Base-by-base conservation (phyloP, 2,888 invertebrate species). In the Leptinotarsa haldemani region DNA sequence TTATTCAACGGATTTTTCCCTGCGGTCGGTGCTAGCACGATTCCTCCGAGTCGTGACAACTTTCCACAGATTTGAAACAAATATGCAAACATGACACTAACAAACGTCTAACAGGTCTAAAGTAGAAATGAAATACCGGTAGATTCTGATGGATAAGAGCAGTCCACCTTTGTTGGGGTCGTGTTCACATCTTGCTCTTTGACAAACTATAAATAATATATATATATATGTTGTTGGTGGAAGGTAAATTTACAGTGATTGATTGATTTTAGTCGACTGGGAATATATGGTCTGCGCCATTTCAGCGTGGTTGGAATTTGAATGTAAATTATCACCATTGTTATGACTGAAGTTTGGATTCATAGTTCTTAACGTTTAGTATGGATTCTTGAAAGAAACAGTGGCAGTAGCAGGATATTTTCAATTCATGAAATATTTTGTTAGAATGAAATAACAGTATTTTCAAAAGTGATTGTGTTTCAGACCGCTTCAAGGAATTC, bases 201-300 rank as follows among this genome's bases (percentile, higher is more conserved):
- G 61, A 61, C 61, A 61, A 61, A 40, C 61, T 61, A 61, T 61
- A 40, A 61, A 61, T 61, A 61, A 61, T 61, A 30, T 61, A 25
- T 25, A 4, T 25, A 4, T 25, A 25, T 7, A 30, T 13, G 40
- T 61, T 61, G 61, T 61, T 61, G n/a, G 40, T 61, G 40, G 30
- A 40, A 40, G 61, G 40, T 61, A 30, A 61, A 67, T 40, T 68
- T 2, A 56, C 56, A 68, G 18, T 68, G 58, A 68, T 16, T 68
- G 68, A 68, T 68, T 46, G 68, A 68, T 68, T 58, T 68, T 20
- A 58, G 53, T 58, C 2, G 5, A n/a, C 16, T 61, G 25, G 40
- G n/a, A 40, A 61, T 61, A 30, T 61, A 61, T 61, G 13, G 5
- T 2, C n/a, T 61, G 61, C 40, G 40, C 61, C n/a, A 61, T 16